A percentile compares a stretch with the other conserved stretches of the same genome.
Conservation (phyloP, 2,113 vertebrate species). For the Copsychus sechellarum region DNA sequence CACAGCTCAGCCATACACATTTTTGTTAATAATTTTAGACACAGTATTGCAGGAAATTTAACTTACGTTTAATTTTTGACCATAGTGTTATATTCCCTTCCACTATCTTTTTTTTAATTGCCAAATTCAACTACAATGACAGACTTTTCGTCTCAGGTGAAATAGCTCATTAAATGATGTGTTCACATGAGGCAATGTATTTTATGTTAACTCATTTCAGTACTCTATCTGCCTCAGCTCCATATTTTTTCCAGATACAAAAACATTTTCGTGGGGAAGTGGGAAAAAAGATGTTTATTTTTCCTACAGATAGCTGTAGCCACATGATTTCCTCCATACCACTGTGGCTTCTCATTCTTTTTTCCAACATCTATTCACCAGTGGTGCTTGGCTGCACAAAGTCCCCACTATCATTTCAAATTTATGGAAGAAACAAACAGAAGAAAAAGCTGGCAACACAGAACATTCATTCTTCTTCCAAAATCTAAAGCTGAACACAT, state of each 20-base stretch:
- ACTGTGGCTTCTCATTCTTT: constrained; percentile 11
- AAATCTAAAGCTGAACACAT: constrained; percentile 21
- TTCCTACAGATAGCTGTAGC: constrained; percentile 34
- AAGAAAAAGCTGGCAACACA: constrained; percentile 20
- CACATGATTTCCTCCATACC: constrained; percentile 42
- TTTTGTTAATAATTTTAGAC: not conserved
- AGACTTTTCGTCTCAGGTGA: not conserved
- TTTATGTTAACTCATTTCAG: not conserved
- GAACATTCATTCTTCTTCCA: constrained; percentile 6
- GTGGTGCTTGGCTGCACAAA: not conserved
- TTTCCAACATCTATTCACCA: constrained; percentile 27
- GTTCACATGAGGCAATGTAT: not conserved
- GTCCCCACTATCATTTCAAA: not conserved
- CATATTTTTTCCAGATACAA: constrained; percentile 30
- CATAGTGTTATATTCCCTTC: not conserved
- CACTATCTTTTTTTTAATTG: not conserved
- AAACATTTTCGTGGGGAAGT: constrained; percentile 13
- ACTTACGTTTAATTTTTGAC: not conserved
- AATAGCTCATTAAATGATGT: not conserved
- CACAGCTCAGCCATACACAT: not conserved
- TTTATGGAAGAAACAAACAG: constrained; percentile 40
- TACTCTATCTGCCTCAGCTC: not conserved
- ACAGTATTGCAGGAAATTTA: not conserved
- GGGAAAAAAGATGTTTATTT: constrained; percentile 49
- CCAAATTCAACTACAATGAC: not conserved